These are phyloP conservation scores for Rhinopomastus cyanomelas DNA, from an alignment of 2,113 vertebrate genomes.

Conservation along the genomic window DNA sequence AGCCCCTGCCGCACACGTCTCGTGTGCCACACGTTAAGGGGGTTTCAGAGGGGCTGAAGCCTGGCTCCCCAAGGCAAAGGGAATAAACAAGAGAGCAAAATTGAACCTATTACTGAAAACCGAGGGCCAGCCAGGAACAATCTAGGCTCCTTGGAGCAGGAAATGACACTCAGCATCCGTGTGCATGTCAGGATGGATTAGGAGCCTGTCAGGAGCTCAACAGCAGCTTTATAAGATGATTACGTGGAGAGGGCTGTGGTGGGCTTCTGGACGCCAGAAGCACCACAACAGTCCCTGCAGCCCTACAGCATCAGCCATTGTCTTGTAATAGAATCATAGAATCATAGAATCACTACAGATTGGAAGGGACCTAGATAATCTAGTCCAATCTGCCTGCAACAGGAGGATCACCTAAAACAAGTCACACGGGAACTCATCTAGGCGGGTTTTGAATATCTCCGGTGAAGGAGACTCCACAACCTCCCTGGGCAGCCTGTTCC, in stretches of 20 bases:
- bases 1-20: rapidly evolving
- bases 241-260: not conserved
- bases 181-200: not conserved
- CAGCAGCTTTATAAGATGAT: not conserved
- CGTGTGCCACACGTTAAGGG: rapidly evolving
- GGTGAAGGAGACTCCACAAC: no score
- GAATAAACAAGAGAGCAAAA: constrained; percentile 36
- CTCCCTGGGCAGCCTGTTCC: no score
- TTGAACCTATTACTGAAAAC: not conserved
- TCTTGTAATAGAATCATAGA: no score
- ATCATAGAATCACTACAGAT: no score
- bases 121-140: constrained; percentile 7
- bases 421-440: no score
- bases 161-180: constrained; percentile 29
- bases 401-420: no score
- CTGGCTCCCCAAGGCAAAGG: not conserved
- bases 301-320: not conserved
- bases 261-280: not conserved
- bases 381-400: no score
- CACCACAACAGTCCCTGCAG: not conserved
- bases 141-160: not conserved
- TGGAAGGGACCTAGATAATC: no score
- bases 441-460: no score
- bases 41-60: not conserved
- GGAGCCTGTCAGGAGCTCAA: constrained; percentile 1